Evolutionary conservation across 2,113 vertebrate genomes (phyloP).

Genomic region (Hirundichthys speculiger): DNA sequence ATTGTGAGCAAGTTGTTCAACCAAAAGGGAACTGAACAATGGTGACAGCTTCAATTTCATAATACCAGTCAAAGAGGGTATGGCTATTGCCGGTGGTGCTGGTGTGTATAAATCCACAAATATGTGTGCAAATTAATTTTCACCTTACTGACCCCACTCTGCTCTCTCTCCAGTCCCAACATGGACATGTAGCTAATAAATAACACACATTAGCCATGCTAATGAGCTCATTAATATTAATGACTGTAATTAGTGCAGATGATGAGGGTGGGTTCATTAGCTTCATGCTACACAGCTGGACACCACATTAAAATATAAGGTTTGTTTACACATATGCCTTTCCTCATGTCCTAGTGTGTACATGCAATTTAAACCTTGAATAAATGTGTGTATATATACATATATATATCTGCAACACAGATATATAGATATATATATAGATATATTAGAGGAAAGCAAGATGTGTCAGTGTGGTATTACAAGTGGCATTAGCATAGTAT

Average conservation of each 20-base stretch:
- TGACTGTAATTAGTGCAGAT: slow-evolving; percentile 66
- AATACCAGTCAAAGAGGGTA: background rate
- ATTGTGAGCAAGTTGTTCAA: background rate
- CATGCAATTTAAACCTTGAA: background rate
- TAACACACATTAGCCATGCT: slow-evolving; percentile 51
- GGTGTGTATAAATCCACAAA: background rate
- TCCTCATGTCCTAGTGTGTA: background rate
- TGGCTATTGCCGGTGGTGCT: too few relatives aligned
- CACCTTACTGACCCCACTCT: slow-evolving; percentile 25
- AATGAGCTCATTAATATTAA: slow-evolving; percentile 76
- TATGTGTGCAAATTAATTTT: slow-evolving; percentile 5
- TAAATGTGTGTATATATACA: too few relatives aligned
- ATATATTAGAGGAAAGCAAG: too few relatives aligned
- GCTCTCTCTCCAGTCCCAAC: slow-evolving; percentile 24
- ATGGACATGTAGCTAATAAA: slow-evolving; percentile 45
- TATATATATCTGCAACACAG: too few relatives aligned
- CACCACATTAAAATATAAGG: slow-evolving; percentile 32
- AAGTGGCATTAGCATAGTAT: too few relatives aligned
- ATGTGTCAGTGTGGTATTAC: too few relatives aligned
- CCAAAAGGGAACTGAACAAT: background rate
- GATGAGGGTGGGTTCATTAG: slow-evolving; percentile 58
- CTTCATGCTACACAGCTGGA: slow-evolving; percentile 61
- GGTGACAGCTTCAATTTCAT: background rate
- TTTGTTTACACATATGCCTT: background rate
- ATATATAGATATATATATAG: too few relatives aligned